A percentile compares a stretch with the other conserved stretches of the same genome.
Conservation (phyloP, 2,797 vertebrate species). For the Spinus olivaceus region DNA sequence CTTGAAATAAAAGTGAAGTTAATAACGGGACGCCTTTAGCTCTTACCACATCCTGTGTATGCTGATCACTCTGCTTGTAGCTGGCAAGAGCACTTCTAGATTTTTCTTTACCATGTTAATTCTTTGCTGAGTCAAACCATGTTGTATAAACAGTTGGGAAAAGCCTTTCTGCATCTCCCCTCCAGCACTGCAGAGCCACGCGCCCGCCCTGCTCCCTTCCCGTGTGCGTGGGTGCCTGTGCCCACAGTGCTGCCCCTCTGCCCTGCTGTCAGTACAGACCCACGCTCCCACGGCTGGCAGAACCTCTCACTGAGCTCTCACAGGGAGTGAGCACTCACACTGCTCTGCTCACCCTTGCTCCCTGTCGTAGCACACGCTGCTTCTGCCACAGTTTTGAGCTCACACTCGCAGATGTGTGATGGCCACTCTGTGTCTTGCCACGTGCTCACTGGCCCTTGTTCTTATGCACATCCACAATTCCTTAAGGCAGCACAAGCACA, state of each 20-base stretch:
- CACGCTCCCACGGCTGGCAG: rapidly evolving
- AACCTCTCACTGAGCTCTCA: background rate
- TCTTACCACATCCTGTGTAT: slow-evolving; percentile 78
- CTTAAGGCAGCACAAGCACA: background rate
- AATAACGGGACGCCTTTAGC: slow-evolving; percentile 71
- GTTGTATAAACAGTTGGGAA: background rate
- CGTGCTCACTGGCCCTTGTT: background rate
- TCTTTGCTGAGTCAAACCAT: slow-evolving; percentile 47
- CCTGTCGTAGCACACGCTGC: rapidly evolving
- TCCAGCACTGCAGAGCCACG: background rate
- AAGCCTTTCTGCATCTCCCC: background rate
- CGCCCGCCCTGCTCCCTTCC: background rate
- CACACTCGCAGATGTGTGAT: rapidly evolving
- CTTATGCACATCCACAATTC: background rate
- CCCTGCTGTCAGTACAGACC: background rate
- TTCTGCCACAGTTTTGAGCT: background rate
- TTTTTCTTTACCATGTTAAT: slow-evolving; percentile 61
- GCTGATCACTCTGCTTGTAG: slow-evolving; percentile 67
- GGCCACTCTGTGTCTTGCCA: rapidly evolving
- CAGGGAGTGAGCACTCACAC: rapidly evolving
- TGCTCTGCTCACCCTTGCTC: background rate
- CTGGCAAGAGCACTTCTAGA: slow-evolving; percentile 51
- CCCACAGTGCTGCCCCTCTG: background rate
- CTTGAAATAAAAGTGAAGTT: slow-evolving; percentile 81
- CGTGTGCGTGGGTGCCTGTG: rapidly evolving